Evolutionary conservation across 2,888 invertebrate species (phyloP), one percentile per base, ranked within the genome.

Genomic region (Dicranocentrus wangi): DNA sequence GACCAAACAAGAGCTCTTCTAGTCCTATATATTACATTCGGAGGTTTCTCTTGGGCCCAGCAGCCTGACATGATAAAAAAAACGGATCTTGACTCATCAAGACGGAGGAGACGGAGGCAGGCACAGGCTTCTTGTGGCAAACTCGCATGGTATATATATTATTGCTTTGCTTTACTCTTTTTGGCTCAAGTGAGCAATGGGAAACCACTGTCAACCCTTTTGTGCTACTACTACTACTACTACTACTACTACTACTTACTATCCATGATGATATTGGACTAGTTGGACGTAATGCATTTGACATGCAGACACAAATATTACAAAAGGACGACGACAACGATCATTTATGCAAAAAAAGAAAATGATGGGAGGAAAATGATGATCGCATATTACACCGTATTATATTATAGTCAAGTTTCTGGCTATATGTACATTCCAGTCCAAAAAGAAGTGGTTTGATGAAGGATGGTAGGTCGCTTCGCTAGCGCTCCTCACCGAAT

Each of bases 201-300:
- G 32, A 65, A 73, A 73, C 73, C 73, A 73, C 65, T 73, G 65
- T 55, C 63, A 73, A 65, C 53, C 65, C 65, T 55, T 53, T 51
- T 65, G 55, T 55, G 19, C 32, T 32, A 10, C 5, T 10, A n/a
- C n/a, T n/a, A n/a, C n/a, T n/a, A 2, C 8, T 21, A 19, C 21
- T 43, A n/a, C n/a, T 8, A n/a, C 8, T 8, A 8, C 43, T 43
- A n/a, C 43, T n/a, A 39, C 39, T 13, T 8, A 8, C 39, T n/a
- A 53, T 21, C 19, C 53, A 17, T 27, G 58, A 58, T 58, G 58
- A 58, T 21, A 58, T 58, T 58, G 58, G 27, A 58, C 58, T 58
- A 58, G 25, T 58, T 58, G 25, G 58, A 23, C 58, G 28, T 51
- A 61, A 72, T 63, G 61, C 61, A 32, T 39, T 61, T 71, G 71